Evolutionary conservation across 2,113 vertebrate genomes (phyloP), one percentile per base, ranked within the genome.

Genomic region (Nothoprocta perdicaria): DNA sequence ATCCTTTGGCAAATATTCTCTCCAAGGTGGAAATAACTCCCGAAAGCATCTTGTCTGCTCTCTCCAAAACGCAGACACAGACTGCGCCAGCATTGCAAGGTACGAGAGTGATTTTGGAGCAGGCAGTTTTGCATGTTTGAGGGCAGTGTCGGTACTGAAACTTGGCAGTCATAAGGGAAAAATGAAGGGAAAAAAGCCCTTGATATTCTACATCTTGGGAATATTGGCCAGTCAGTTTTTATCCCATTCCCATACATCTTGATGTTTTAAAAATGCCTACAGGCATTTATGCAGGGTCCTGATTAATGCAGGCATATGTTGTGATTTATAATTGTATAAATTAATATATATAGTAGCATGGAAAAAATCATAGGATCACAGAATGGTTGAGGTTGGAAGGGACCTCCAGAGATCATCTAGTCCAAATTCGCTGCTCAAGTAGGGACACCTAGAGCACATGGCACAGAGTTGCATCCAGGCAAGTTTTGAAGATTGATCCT

Each of bases 1-100:
- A 97, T 66, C 98, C 99, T 0, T 95, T 99, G 93, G 99, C 99
- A 57, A 99, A 98, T 90, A 99, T 99, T 80, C 97, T 99, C 93
- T 99, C 99, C 22, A 99, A 99, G 68, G 99, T 99, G 31, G 99
- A 99, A 95, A 98, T 99, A 94, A 99, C 98, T 80, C 99, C 99
- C 0, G 99, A 99, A 93, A 98, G 98, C 82, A 99, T 99, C 74
- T 96, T 99, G 19, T 99, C 97, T 1, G 99, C 98, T 31, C 98
- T 99, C 91, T 99, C 99, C 83, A 99, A 99, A 97, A 98, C 97
- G n/a, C 98, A 99, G 97, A 98, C 98, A 19, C 98, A 98, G 87
- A 96, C 98, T 1, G 91, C 98, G 5, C 97, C 97, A 4, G 94
- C 98, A 0, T 67, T 98, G 86, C 98, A 99, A 98, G 98, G 99